Evolutionary conservation across 2,113 vertebrate genomes (phyloP).

Genomic region (Pseudopipra pipra): DNA sequence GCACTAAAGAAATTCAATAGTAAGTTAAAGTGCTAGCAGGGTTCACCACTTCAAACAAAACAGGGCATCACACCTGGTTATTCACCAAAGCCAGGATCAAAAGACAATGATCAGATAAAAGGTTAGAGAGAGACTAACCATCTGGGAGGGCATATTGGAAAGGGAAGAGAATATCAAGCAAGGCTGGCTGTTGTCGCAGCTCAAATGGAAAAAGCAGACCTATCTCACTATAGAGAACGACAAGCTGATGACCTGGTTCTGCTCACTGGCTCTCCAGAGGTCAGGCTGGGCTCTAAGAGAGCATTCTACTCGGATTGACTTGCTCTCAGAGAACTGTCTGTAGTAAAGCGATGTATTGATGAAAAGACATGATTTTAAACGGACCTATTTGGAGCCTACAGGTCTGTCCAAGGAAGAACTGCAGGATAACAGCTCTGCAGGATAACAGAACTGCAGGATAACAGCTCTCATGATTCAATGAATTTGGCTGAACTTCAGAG

Average conservation of each 20-base stretch:
- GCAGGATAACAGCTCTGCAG: not conserved
- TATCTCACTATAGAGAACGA: not conserved
- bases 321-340: not conserved
- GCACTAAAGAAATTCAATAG: not conserved
- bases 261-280: not conserved
- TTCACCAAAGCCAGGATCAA: not conserved
- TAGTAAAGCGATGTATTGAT: not conserved
- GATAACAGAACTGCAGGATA: not conserved
- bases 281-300: not conserved
- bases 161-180: not conserved
- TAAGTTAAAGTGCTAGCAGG: not conserved
- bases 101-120: not conserved
- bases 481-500: not conserved
- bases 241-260: not conserved
- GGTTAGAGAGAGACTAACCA: not conserved
- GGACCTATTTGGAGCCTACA: not conserved
- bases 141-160: not conserved
- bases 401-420: not conserved
- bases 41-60: not conserved
- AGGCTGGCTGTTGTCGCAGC: not conserved
- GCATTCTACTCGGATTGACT: not conserved
- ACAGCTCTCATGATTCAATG: not conserved
- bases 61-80: not conserved
- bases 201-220: not conserved
- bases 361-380: not conserved